These are phyloP conservation scores for Teleogryllus oceanicus DNA, from an alignment of 2,888 invertebrate genomes.

Conservation along the genomic window DNA sequence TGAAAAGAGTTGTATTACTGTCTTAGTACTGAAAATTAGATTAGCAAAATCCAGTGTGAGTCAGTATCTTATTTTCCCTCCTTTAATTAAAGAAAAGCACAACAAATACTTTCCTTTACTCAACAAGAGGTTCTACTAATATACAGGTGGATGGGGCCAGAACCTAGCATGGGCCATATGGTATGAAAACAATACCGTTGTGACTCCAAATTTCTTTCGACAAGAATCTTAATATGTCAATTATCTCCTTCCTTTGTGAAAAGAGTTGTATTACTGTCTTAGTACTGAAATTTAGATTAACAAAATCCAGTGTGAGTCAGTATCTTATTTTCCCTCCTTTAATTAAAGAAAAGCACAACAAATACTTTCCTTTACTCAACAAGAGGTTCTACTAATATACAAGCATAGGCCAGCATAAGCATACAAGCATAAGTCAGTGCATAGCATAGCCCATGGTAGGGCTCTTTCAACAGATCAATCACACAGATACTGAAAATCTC, in stretches of 20 bases:
- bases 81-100: neutral
- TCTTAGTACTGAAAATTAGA: neutral
- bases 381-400: neutral
- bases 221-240: too few species aligned
- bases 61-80: neutral
- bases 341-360: neutral
- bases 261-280: neutral
- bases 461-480: too few species aligned
- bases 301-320: neutral
- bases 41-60: neutral
- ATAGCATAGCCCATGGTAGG: too few species aligned
- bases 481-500: too few species aligned
- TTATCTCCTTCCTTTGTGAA: too few species aligned
- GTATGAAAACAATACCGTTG: too few species aligned
- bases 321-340: neutral
- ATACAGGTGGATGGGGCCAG: too few species aligned
- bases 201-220: too few species aligned
- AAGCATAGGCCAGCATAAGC: too few species aligned
- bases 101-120: neutral
- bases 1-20: neutral
- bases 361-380: neutral
- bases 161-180: too few species aligned
- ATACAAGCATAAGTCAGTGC: too few species aligned
- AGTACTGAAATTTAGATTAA: neutral
- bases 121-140: neutral